These are phyloP conservation scores for Peromyscus maniculatus DNA, from an alignment of 2,113 vertebrate genomes.

Conservation along the genomic window DNA sequence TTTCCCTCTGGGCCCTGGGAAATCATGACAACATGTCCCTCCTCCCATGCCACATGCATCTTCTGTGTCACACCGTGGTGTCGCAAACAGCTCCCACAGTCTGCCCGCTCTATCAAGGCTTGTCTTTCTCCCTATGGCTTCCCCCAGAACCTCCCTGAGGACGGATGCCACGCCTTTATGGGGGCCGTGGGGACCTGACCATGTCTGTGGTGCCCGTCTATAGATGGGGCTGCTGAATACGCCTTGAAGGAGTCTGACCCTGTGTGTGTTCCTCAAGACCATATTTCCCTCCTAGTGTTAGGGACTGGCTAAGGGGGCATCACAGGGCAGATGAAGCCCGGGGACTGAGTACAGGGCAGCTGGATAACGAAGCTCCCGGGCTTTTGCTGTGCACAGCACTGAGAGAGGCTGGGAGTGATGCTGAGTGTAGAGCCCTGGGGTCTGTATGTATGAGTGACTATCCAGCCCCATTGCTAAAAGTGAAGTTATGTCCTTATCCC, in stretches of 20 bases:
- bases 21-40: background rate
- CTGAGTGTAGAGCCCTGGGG: no score
- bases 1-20: background rate
- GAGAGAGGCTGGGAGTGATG: background rate
- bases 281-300: background rate
- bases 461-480: background rate
- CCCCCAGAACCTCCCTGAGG: background rate
- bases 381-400: background rate
- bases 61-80: background rate
- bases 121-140: background rate
- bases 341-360: background rate
- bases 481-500: background rate
- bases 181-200: background rate
- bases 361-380: no score
- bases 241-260: background rate
- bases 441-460: background rate
- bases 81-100: background rate
- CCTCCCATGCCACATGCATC: background rate
- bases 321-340: fast-evolving
- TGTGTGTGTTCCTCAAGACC: background rate
- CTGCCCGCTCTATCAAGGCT: background rate
- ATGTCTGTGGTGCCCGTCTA: fast-evolving
- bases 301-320: background rate
- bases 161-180: background rate
- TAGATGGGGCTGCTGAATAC: background rate